phyloP scores from a whole-genome alignment of 2,888 invertebrate species.

The Ischnus inquisitorius region DNA sequence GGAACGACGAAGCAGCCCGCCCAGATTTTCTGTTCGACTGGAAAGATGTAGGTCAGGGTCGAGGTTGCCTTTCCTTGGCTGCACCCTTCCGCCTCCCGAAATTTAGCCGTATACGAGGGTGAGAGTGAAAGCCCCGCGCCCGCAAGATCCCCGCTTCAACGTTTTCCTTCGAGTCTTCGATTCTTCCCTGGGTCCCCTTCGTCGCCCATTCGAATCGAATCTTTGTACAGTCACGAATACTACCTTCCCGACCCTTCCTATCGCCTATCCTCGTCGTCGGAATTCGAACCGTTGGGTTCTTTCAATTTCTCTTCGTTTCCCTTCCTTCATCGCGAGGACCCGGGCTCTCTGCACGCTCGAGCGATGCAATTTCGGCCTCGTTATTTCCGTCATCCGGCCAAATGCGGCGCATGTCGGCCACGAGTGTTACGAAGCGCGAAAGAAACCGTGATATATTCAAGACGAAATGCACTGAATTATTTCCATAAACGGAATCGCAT shows the following conservation, averaged over 20 bases:
- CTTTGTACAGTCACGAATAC: constrained; percentile 29
- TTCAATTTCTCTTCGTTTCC: constrained; percentile 22
- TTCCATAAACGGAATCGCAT: background rate
- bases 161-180: background rate
- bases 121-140: constrained; percentile 7
- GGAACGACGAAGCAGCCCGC: constrained; percentile 38
- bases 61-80: constrained; percentile 40
- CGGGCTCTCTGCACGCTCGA: constrained; percentile 9
- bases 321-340: background rate
- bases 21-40: constrained; percentile 59
- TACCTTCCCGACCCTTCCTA: background rate
- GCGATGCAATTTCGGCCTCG: constrained; percentile 46
- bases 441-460: constrained; percentile 15
- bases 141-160: background rate
- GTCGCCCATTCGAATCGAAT: constrained; percentile 56
- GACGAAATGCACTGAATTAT: background rate
- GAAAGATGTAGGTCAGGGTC: constrained; percentile 65
- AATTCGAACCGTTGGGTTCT: constrained; percentile 23
- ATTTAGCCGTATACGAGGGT: constrained; percentile 44
- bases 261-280: constrained; percentile 9
- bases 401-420: constrained; percentile 36
- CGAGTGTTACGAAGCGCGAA: background rate
- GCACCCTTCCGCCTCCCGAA: constrained; percentile 49
- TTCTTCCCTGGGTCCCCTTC: constrained; percentile 18
- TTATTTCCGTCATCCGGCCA: constrained; percentile 58